Base-by-base conservation (phyloP, 2,888 invertebrate genomes). In the Cecidostiba fungosa region DNA sequence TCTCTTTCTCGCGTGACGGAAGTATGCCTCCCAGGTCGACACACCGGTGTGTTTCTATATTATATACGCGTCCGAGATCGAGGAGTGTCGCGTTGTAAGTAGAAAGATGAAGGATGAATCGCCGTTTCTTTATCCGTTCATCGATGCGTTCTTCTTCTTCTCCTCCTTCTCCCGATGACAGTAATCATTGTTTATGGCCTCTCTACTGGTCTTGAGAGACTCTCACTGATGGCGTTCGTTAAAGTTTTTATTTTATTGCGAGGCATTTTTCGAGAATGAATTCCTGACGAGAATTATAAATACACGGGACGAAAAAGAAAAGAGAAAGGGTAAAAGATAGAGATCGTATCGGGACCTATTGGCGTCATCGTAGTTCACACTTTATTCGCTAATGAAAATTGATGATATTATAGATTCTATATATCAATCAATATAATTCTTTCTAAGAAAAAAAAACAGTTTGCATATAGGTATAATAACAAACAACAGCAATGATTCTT, bases 61-160 rank as follows among this genome's bases (percentile, higher is more conserved):
- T n/a, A 16, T n/a, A 16, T n/a, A n/a, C 16, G 54, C 43, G 70
- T 43, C n/a, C 3, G 23, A 76, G 29, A 16, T 43, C 29, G 62
- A n/a, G 10, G 79, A 47, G 14, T 54, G 59, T 26, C 43, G 43
- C 69, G 26, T 23, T 39, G 54, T 50, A 23, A 50, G 70, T 36
- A 29, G 26, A 62, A 74, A 81, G 86, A 86, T 85, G 80, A 86
- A 81, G 84, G 84, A 86, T 86, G 83, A 84, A 54, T 77, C 77
- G 73, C 59, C 50, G 47, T 43, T 79, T 62, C 70, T 77, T 83
- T 77, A 81, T 83, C 72, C 43, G 66, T 29, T 66, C 66, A 86
- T 86, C 83, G 80, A 81, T 72, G 76, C 74, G 59, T 74, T 16
- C 72, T 19, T n/a, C n/a, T n/a, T n/a, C 54, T 54, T 54, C 54